Evolutionary conservation across 1,140 invertebrate species (phyloP).

Genomic region (Sminthurinus signatus): DNA sequence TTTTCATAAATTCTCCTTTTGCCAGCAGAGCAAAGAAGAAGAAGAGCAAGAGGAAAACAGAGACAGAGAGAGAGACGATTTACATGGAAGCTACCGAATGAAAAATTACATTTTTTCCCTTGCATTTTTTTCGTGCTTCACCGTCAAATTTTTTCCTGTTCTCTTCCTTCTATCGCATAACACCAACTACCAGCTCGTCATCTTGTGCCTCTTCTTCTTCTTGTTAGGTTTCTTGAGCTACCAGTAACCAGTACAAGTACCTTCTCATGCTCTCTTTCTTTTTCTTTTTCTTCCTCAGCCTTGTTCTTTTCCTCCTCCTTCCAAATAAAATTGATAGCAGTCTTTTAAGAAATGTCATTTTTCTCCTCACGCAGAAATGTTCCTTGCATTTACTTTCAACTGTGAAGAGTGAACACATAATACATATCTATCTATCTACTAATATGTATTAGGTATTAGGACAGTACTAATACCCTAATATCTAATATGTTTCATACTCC

Average conservation of each 20-base stretch:
- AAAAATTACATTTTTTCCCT: slow-evolving; percentile 35
- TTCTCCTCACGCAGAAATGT: slow-evolving; percentile 13
- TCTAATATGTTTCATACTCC: too few species aligned
- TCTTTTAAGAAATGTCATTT: slow-evolving; percentile 26
- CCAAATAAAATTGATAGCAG: slow-evolving; percentile 30
- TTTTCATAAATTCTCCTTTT: slow-evolving; percentile 35
- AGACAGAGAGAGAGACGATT: slow-evolving; percentile 28
- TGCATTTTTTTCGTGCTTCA: background rate
- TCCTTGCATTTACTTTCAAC: slow-evolving; percentile 19
- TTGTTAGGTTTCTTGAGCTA: background rate
- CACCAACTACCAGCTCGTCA: background rate
- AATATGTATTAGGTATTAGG: too few species aligned
- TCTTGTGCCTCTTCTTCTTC: background rate
- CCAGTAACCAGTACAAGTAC: too few species aligned
- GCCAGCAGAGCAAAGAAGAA: background rate
- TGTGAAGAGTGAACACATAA: slow-evolving; percentile 6
- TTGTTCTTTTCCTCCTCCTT: slow-evolving; percentile 7
- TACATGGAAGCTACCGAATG: slow-evolving; percentile 26
- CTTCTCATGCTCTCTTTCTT: too few species aligned
- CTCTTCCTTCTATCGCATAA: slow-evolving; percentile 1
- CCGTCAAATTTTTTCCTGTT: slow-evolving; percentile 11
- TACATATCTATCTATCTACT: slow-evolving; percentile 2
- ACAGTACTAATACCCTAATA: too few species aligned
- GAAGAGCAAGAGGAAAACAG: background rate
- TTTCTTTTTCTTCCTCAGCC: slow-evolving; percentile 16